Evolutionary conservation across 92 coral and sea anemone genomes (phyloP), one percentile per base, ranked within the genome.

Genomic region (Isaurus tuberculatus): DNA sequence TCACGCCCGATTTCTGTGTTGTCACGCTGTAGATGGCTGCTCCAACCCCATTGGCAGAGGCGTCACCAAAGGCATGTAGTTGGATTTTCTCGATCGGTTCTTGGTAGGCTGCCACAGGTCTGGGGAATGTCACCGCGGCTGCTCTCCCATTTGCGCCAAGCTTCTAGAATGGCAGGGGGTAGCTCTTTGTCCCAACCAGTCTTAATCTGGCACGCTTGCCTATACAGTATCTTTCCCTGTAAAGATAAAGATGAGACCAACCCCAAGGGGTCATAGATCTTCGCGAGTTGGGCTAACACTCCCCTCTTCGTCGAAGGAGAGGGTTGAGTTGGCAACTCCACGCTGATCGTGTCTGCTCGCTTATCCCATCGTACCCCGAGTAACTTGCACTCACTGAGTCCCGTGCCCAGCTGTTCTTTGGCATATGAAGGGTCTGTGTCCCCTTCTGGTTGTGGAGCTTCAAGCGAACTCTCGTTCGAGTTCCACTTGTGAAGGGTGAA

Each of bases 221-320:
- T 19, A 4, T 67, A 82, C 0, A 82, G 51, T n/a, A 81, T 61
- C 44, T 81, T 81, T 64, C 64, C 86, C 74, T 53, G 72, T 16
- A 82, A 63, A 3, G 63, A 69, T 28, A 83, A 30, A 83, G 86
- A 36, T 48, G 86, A 44, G 20, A 43, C 86, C 63, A 70, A 55
- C 75, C 86, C 86, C 69, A 68, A 63, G 20, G 86, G 86, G 75
- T 83, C 86, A 31, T 51, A 83, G 70, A 70, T 83, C 75, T 36
- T 70, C 0, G 79, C 80, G 53, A 55, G 73, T 48, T 72, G 64
- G 73, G 79, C 70, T 46, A 83, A 65, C 72, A 69, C 58, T 17
- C 61, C 79, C 70, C 82, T 31, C 69, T 80, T 36, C 33, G 72
- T 64, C 22, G 57, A 34, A 42, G 77, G 57, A 71, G 77, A 71